A percentile compares a stretch with the other conserved stretches of the same genome.
phyloP scores from a whole-genome alignment of 2,888 invertebrate genomes.

The Tachina grossa region DNA sequence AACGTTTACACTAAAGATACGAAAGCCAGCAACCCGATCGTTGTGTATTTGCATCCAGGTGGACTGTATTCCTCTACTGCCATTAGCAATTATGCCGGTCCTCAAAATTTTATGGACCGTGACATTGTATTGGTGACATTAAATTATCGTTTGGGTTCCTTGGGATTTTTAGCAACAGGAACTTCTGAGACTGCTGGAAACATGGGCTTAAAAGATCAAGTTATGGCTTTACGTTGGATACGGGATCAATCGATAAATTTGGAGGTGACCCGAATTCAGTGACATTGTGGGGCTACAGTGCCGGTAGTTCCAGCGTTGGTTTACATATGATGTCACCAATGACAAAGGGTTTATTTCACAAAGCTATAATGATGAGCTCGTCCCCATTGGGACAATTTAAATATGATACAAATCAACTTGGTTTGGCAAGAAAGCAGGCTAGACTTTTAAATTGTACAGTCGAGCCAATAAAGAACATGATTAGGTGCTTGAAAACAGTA shows the following conservation, averaged over 20 bases:
- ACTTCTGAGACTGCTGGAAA: conserved; percentile 87
- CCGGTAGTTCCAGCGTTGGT: conserved; percentile 83
- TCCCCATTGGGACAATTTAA: conserved; percentile 84
- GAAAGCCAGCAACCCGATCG: conserved; percentile 83
- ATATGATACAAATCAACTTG: conserved; percentile 83
- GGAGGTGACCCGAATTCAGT: conserved; percentile 87
- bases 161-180: conserved; percentile 86
- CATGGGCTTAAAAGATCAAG: conserved; percentile 88
- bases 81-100: conserved; percentile 83
- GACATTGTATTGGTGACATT: conserved; percentile 87
- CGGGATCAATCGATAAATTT: conserved; percentile 86
- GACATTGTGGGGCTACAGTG: conserved; percentile 86
- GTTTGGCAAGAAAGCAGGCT: conserved; percentile 86
- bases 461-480: conserved; percentile 83
- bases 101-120: conserved; percentile 86
- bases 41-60: conserved; percentile 87
- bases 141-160: conserved; percentile 85
- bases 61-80: conserved; percentile 85
- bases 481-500: conserved; percentile 85
- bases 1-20: conserved; percentile 84
- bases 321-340: conserved; percentile 86
- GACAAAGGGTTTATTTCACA: conserved; percentile 87
- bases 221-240: conserved; percentile 87
- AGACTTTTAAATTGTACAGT: conserved; percentile 85
- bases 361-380: conserved; percentile 87